Conservation (phyloP, 2,888 invertebrate species). For the Sialis lutaria region DNA sequence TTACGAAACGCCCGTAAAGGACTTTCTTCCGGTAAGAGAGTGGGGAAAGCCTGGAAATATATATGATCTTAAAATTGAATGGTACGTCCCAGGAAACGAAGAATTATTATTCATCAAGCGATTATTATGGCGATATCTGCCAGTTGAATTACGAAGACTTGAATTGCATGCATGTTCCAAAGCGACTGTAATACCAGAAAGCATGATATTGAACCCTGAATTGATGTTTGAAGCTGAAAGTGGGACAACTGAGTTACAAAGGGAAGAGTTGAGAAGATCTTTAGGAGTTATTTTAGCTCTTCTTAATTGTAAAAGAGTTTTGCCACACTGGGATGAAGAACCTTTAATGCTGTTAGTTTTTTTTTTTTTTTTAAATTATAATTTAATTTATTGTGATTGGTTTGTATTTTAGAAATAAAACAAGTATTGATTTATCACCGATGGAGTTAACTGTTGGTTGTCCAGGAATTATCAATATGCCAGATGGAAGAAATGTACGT, state of each 20-base stretch:
- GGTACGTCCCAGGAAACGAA: conserved; percentile 57
- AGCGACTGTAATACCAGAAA: neutral
- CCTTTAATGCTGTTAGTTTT: conserved; percentile 34
- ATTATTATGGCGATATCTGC: conserved; percentile 45
- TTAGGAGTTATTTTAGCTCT: conserved; percentile 48
- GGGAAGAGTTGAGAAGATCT: conserved; percentile 48
- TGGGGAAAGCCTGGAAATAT: conserved; percentile 65
- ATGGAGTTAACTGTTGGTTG: conserved; percentile 14
- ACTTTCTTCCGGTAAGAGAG: conserved; percentile 55
- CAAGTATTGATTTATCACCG: conserved; percentile 5
- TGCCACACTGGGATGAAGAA: conserved; percentile 54
- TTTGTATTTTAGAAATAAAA: conserved; percentile 12
- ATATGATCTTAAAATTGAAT: conserved; percentile 45
- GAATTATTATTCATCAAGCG: conserved; percentile 50
- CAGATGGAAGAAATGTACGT: conserved; percentile 54
- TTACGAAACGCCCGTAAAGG: conserved; percentile 42
- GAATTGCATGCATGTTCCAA: conserved; percentile 7
- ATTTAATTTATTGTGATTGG: conserved; percentile 5
- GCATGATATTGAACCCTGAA: neutral
- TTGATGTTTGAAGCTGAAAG: conserved; percentile 5
- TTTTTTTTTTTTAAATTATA: conserved; percentile 6
- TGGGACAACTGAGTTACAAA: conserved; percentile 32
- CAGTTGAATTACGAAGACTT: conserved; percentile 36
- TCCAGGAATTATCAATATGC: conserved; percentile 26
- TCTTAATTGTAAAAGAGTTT: conserved; percentile 43